Evolutionary conservation across 2,113 vertebrate genomes (phyloP), one percentile per base, ranked within the genome.

Genomic region (Oxygymnocypris stewartii): DNA sequence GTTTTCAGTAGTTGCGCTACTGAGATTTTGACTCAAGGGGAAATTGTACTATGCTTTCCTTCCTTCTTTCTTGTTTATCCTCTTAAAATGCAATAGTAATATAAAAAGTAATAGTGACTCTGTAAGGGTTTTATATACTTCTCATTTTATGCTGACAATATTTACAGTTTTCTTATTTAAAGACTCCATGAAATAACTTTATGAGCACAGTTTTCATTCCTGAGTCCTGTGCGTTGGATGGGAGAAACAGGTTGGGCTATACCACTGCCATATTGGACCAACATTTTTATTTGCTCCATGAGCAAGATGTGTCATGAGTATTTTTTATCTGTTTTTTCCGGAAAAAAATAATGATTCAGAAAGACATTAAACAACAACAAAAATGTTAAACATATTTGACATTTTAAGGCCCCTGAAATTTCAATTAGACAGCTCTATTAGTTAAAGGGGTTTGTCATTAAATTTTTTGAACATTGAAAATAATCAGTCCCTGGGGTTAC

Each of bases 1-100:
- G 8, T 61, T 61, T 61, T 8, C 23, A n/a, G 23, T 61, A 0
- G 57, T 61, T 61, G 23, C 23, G n/a, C 3, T 7, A 61, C 20
- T 61, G 37, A 71, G 9, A 5, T 4, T 59, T 23, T 40, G 67
- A 40, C 16, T 71, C 35, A 8, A 40, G 67, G 8, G 35, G 67
- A 31, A 23, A 71, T 11, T 71, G 1, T 25, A n/a, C 49, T 35
- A 23, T 87, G 31, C 35, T 71, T 90, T 73, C 74, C 40, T 25
- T 16, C 57, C 20, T 61, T 61, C 57, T 61, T 88, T 90, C 87
- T 80, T 63, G 20, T n/a, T 61, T 61, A n/a, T 61, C 23, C 57
- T n/a, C 14, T 83, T 1, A 87, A 88, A 90, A 75, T 90, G 85
- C 82, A 90, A 90, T 88, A 89, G 85, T 57, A 67, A 47, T 63